Evolutionary conservation across 2,888 invertebrate species (phyloP).

Genomic region (Sarcophaga caerulescens): DNA sequence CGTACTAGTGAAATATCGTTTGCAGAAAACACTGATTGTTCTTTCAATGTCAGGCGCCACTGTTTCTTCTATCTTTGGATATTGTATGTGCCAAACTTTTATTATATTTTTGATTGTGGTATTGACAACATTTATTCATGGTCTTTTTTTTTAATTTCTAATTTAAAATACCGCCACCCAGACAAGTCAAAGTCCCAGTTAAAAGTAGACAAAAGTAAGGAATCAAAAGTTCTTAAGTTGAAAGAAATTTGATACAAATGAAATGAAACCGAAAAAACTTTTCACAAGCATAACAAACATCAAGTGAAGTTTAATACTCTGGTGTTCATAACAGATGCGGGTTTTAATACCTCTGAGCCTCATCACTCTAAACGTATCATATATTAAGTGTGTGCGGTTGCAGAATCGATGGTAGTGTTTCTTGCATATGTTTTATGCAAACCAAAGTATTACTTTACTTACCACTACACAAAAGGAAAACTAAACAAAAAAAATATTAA

Average conservation of each 20-base stretch:
- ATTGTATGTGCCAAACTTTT: no score
- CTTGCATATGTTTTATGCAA: neutral
- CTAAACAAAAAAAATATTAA: slow-evolving; percentile 42
- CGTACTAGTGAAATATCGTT: no score
- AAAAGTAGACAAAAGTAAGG: neutral
- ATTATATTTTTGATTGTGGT: no score
- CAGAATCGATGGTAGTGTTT: neutral
- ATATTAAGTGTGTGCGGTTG: slow-evolving; percentile 2
- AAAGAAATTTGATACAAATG: slow-evolving; percentile 60
- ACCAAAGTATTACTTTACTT: slow-evolving; percentile 44
- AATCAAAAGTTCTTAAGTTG: slow-evolving; percentile 32
- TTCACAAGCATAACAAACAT: slow-evolving; percentile 10
- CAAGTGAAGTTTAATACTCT: slow-evolving; percentile 32
- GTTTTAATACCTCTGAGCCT: slow-evolving; percentile 32
- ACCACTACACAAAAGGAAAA: neutral
- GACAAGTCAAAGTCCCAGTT: slow-evolving; percentile 53
- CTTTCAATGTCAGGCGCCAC: no score
- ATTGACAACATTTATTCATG: slow-evolving; percentile 35
- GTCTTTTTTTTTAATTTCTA: no score
- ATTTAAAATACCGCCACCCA: slow-evolving; percentile 2
- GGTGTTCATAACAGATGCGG: slow-evolving; percentile 38
- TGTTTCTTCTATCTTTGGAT: no score
- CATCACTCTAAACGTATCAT: neutral
- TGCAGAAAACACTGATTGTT: no score
- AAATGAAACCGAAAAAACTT: slow-evolving; percentile 33